A percentile compares a stretch with the other conserved stretches of the same genome.
Evolutionary conservation across 2,888 invertebrate species (phyloP).

Genomic region (Sturmia bella): DNA sequence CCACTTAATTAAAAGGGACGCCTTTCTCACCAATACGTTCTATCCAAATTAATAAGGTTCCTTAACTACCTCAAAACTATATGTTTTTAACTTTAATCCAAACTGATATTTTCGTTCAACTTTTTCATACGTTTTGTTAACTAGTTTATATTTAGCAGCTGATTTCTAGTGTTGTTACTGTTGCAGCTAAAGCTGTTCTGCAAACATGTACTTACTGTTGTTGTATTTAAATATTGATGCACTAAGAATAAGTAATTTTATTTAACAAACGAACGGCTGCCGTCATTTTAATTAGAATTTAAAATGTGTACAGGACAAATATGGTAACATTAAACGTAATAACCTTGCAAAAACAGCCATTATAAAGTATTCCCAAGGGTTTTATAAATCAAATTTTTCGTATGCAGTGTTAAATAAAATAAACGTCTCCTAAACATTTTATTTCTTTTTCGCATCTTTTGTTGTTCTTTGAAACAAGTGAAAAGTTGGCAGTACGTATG

Average conservation of each 20-base stretch:
- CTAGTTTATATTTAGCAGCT: conserved; percentile 6
- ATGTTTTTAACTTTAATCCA: conserved; percentile 62
- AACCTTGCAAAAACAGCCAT: conserved; percentile 25
- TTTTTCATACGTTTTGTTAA: conserved; percentile 53
- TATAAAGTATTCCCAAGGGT: conserved; percentile 53
- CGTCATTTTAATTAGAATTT: no score
- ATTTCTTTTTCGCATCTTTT: conserved; percentile 10
- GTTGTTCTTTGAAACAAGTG: not conserved
- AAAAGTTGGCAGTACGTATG: conserved; percentile 49
- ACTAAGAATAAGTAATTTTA: not conserved
- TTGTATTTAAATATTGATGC: conserved; percentile 37
- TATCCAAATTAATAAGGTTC: no score
- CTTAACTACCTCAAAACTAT: no score
- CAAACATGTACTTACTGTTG: not conserved
- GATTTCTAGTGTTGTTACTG: not conserved
- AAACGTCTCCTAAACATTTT: conserved; percentile 57
- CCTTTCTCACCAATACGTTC: no score
- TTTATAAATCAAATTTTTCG: conserved; percentile 63
- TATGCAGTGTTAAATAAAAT: conserved; percentile 29
- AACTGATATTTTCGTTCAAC: conserved; percentile 63
- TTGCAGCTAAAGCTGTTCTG: not conserved
- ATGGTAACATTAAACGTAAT: not conserved
- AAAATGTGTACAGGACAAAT: not conserved
- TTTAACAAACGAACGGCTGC: no score
- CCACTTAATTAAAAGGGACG: no score